These are phyloP conservation scores for Erythrolamprus reginae DNA, from an alignment of 2,113 vertebrate genomes.

Conservation along the genomic window DNA sequence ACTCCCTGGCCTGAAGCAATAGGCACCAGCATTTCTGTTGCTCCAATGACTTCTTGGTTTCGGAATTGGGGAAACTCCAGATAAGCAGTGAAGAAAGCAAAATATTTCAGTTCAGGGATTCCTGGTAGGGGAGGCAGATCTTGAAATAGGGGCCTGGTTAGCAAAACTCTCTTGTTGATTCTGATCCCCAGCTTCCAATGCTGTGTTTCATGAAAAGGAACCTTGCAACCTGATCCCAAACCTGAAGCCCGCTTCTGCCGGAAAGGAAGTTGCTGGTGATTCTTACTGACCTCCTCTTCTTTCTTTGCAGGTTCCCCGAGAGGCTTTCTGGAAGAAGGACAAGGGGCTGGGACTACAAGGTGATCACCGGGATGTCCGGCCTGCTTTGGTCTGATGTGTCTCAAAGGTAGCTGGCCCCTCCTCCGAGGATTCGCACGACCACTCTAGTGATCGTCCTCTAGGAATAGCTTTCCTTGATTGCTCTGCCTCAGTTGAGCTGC, in stretches of 20 bases:
- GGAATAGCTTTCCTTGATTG: constrained; percentile 19
- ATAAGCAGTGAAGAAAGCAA: too few relatives aligned
- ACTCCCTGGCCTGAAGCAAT: too few relatives aligned
- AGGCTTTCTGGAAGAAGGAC: accelerated
- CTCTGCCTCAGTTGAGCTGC: constrained; percentile 48
- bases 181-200: too few relatives aligned
- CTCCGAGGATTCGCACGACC: neutral
- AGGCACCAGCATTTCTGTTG: neutral
- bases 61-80: too few relatives aligned
- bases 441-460: neutral
- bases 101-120: neutral
- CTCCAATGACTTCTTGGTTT: neutral
- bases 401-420: neutral
- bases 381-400: constrained; percentile 20
- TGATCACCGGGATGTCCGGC: constrained; percentile 18
- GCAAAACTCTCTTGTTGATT: neutral
- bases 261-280: accelerated
- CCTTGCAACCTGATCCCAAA: neutral
- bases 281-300: constrained; percentile 37
- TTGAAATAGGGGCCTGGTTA: neutral
- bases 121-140: neutral
- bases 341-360: constrained; percentile 7
- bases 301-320: constrained; percentile 53
- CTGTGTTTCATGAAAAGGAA: neutral
- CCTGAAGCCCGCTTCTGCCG: accelerated